Base-by-base conservation (phyloP, 2,888 invertebrate species). In the Mechanitis messenoides region DNA sequence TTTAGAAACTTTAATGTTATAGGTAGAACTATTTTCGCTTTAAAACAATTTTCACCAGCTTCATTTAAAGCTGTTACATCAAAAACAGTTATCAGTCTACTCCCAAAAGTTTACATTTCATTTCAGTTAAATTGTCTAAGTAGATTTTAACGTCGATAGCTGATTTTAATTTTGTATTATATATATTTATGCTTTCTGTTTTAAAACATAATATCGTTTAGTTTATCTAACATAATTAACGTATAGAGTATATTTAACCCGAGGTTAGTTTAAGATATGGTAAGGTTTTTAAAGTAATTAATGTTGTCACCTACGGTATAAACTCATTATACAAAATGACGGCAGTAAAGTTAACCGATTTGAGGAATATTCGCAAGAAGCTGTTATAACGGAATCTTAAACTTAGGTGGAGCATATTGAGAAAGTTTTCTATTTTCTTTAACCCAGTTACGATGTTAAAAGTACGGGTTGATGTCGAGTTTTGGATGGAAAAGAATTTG, bases 371-470 rank as follows among this genome's bases (percentile, higher is more conserved):
- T 59, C 58, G 47, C 46, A 55, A 56, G 45, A 56, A 58, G 56
- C 56, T 75, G 76, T 76, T 81, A 78, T 83, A 80, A 80, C 75
- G 77, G 74, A 80, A 75, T 78, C 71, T 72, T 69, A 74, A 85
- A 82, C 77, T 81, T 79, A 63, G 62, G 66, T 67, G 72, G 72
- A 73, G 76, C 80, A 83, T 87, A 87, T 87, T 87, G 83, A 79
- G 61, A 84, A 87, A 87, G 83, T 87, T 87, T 85, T 77, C 80
- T 84, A 86, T 85, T 85, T 85, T 83, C 81, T 80, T 77, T 81
- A 85, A 87, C 87, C 85, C 77, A 85, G 83, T 85, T 85, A 83
- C 74, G 75, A 79, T 74, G 74, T 76, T 73, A 74, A 70, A 74
- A 76, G 73, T 74, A 71, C 71, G 72, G 69, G 72, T 72, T 74